Base-by-base conservation (phyloP, 2,113 vertebrate genomes). In the Galemys pyrenaicus region DNA sequence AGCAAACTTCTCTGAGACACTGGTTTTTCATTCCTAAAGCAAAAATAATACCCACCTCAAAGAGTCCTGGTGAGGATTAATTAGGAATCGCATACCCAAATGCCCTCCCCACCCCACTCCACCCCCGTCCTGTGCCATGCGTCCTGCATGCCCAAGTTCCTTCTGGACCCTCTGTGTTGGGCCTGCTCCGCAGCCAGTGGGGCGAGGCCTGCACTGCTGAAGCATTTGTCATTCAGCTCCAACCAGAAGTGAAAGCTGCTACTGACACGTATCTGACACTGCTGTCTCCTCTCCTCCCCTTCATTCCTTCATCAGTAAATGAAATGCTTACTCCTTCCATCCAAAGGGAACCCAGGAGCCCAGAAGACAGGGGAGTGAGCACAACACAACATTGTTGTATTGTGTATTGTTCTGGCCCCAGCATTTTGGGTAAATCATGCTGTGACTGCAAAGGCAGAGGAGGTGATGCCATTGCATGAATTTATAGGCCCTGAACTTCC, bases 121-220 rank as follows among this genome's bases (percentile, higher is more conserved):
- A n/a, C 44, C 58, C 2, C 13, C 7, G 8, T 26, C 20, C 26
- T 9, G 9, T n/a, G 24, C 70, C 7, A 0, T 2, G 32, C 7
- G 1, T 9, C 11, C 46, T 65, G 6, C 46, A 44, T n/a, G 24
- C 5, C 0, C 0, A 1, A 26, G 20, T 16, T 32, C 56, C 54
- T 20, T 20, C 30, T n/a, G 6, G 13, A 30, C 67, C 3, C 26
- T 41, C n/a, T 20, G 5, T 56, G 19, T 26, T 3, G 2, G 9
- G n/a, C 4, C 12, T 6, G 5, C 39, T 62, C 62, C 2, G 44
- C 4, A 44, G 22, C 9, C n/a, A 6, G 19, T 5, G 3, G 56
- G 70, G 39, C 28, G 30, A 56, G 39, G 19, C 37, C 79, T 1
- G 12, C 74, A 35, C 60, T 51, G 39, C 73, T 24, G 9, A 20